These are phyloP conservation scores for Vannuccia rotundouncinata DNA, from an alignment of 2,888 invertebrate species.

Conservation along the genomic window DNA sequence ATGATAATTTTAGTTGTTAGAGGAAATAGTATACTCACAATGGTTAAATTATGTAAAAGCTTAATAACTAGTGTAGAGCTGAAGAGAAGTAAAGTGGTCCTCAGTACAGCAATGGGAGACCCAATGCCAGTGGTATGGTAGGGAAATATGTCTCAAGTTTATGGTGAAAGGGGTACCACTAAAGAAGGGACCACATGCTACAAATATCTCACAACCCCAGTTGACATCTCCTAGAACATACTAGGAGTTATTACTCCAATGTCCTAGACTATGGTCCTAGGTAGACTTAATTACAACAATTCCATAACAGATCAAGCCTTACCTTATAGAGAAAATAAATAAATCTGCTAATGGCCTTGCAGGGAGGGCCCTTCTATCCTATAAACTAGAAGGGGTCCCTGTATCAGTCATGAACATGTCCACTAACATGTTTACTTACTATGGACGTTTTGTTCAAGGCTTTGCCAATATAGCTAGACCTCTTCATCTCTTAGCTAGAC, in stretches of 20 bases:
- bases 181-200: background rate
- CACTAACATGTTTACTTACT: background rate
- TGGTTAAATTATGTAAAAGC: too few species aligned
- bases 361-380: background rate
- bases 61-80: too few species aligned
- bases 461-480: background rate
- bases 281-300: background rate
- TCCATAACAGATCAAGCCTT: background rate
- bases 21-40: too few species aligned
- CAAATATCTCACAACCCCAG: background rate
- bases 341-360: background rate
- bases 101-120: background rate
- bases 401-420: background rate
- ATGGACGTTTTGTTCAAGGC: background rate
- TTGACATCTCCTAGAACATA: background rate
- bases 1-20: too few species aligned
- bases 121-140: background rate
- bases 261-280: background rate
- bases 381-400: background rate
- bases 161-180: background rate
- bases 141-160: background rate
- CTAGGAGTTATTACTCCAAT: background rate
- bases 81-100: background rate
- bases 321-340: background rate
- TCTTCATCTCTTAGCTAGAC: background rate